Percentiles rank a stretch among this genome's conserved stretches.
These are phyloP conservation scores for Apomyelois bistriatella DNA, from an alignment of 2,888 invertebrate genomes.

Conservation along the genomic window DNA sequence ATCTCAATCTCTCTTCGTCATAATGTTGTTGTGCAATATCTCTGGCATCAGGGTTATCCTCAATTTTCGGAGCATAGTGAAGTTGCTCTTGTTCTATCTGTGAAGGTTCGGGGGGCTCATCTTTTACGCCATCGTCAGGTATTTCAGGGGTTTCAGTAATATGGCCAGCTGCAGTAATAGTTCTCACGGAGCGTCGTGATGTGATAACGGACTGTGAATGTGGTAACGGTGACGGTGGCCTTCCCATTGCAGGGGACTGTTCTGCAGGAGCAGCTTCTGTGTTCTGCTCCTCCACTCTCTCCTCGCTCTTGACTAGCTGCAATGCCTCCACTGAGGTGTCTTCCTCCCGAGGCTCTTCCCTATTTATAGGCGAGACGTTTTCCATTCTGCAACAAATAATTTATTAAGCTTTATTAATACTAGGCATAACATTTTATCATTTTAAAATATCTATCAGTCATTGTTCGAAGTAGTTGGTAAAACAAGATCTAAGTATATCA, in stretches of 20 bases:
- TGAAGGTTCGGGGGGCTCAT: constrained; percentile 56
- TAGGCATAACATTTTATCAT: too few relatives aligned
- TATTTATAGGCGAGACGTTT: constrained; percentile 39
- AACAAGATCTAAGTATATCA: too few relatives aligned
- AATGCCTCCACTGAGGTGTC: constrained; percentile 49
- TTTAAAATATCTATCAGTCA: too few relatives aligned
- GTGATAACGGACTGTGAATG: constrained; percentile 77
- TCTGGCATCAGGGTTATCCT: constrained; percentile 35
- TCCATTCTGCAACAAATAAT: constrained; percentile 39
- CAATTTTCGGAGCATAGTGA: constrained; percentile 45
- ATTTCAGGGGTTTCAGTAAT: constrained; percentile 53
- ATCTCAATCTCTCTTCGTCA: constrained; percentile 58
- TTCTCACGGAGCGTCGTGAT: constrained; percentile 76
- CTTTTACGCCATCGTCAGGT: constrained; percentile 58
- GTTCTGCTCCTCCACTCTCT: constrained; percentile 33
- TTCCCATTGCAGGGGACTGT: constrained; percentile 16
- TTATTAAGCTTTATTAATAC: too few relatives aligned
- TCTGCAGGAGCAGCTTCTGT: constrained; percentile 14
- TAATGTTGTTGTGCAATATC: constrained; percentile 44
- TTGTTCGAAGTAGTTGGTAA: too few relatives aligned
- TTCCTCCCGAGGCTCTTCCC: constrained; percentile 40
- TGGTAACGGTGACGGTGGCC: constrained; percentile 40
- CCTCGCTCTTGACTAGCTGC: constrained; percentile 66
- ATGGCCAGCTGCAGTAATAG: constrained; percentile 82
- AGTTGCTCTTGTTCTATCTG: constrained; percentile 42